These are phyloP conservation scores for Napeogenes inachia DNA, from an alignment of 2,888 invertebrate species.

Conservation along the genomic window DNA sequence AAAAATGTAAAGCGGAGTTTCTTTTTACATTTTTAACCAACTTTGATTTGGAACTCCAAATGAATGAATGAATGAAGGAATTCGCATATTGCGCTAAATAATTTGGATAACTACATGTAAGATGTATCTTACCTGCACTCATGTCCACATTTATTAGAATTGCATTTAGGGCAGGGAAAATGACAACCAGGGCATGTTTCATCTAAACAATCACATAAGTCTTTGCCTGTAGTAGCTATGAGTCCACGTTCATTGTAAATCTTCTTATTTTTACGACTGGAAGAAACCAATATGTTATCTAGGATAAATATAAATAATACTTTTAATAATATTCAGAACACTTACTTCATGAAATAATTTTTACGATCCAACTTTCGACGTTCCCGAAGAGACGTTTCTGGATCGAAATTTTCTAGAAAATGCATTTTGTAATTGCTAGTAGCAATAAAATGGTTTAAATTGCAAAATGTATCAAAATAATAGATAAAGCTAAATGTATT, in stretches of 20 bases:
- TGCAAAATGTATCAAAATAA: no score
- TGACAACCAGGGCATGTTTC: conserved; percentile 89
- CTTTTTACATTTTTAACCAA: no score
- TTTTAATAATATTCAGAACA: conserved; percentile 7
- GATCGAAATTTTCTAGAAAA: conserved; percentile 82
- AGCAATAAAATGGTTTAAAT: no score
- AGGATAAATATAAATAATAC: neutral
- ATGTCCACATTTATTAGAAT: conserved; percentile 85
- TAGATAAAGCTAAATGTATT: no score
- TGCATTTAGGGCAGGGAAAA: conserved; percentile 85
- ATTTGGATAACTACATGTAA: no score
- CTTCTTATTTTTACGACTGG: conserved; percentile 73
- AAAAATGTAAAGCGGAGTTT: no score
- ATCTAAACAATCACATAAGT: conserved; percentile 91
- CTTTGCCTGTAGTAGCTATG: conserved; percentile 79
- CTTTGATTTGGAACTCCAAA: no score
- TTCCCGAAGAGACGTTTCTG: conserved; percentile 87
- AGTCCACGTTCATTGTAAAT: conserved; percentile 85
- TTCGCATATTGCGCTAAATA: no score
- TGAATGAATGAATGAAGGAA: no score
- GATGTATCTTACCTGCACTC: conserved; percentile 80
- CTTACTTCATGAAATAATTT: conserved; percentile 65
- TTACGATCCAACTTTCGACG: conserved; percentile 85
- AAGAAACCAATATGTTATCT: conserved; percentile 27
- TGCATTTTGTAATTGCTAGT: conserved; percentile 38